A percentile compares a stretch with the other conserved stretches of the same genome.
Evolutionary conservation across 2,113 vertebrate genomes (phyloP).

Genomic region (Lanius collurio): DNA sequence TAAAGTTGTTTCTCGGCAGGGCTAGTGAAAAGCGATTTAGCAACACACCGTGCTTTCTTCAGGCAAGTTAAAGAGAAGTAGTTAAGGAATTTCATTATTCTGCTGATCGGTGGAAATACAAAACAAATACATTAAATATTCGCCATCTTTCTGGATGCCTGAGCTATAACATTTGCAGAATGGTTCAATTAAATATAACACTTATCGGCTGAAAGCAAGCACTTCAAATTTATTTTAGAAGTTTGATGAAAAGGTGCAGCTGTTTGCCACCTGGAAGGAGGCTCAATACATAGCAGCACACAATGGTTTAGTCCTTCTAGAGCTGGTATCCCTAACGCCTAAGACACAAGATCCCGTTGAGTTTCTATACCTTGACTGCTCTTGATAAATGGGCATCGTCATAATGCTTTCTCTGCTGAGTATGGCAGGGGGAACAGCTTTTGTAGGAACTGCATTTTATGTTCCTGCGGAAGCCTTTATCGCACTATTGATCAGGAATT

Average conservation of each 20-base stretch:
- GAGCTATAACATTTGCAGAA: slow-evolving; percentile 57
- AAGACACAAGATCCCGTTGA: slow-evolving; percentile 63
- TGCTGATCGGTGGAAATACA: slow-evolving; percentile 63
- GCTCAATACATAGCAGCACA: slow-evolving; percentile 75
- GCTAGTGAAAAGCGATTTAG: slow-evolving; percentile 82
- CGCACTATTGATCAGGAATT: slow-evolving; percentile 48
- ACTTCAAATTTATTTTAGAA: slow-evolving; percentile 68
- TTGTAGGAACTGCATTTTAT: background rate
- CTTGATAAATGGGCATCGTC: slow-evolving; percentile 63
- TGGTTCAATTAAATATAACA: slow-evolving; percentile 70
- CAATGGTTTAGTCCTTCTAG: slow-evolving; percentile 67
- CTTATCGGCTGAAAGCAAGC: slow-evolving; percentile 54
- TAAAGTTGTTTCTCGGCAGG: slow-evolving; percentile 83
- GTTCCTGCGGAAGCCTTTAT: slow-evolving; percentile 47
- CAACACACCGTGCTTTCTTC: slow-evolving; percentile 83
- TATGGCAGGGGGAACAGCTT: slow-evolving; percentile 48
- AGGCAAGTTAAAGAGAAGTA: slow-evolving; percentile 82
- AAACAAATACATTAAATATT: slow-evolving; percentile 83
- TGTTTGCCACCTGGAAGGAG: slow-evolving; percentile 79
- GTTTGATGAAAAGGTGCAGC: slow-evolving; percentile 74
- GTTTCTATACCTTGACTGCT: slow-evolving; percentile 39
- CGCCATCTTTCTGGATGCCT: slow-evolving; percentile 49
- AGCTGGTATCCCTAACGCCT: slow-evolving; percentile 66
- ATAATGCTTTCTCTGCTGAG: slow-evolving; percentile 65
- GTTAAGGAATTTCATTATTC: slow-evolving; percentile 84